Evolutionary conservation across 64 coral and sea anemone species (phyloP).

Genomic region (Montipora efflorescens): DNA sequence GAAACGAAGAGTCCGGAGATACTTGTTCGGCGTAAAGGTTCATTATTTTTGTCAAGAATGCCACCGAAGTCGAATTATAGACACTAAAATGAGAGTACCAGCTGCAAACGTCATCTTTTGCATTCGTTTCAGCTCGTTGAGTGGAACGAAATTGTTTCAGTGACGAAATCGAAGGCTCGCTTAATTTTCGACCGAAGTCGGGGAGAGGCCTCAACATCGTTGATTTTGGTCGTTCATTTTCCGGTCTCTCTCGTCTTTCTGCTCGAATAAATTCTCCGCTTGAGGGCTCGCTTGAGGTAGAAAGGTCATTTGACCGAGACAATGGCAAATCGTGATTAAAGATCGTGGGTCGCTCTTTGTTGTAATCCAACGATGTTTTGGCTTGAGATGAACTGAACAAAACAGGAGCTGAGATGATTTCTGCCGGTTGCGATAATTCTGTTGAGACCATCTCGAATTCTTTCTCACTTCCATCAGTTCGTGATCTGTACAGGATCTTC

Average conservation of each 20-base stretch:
- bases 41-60: constrained; percentile 65
- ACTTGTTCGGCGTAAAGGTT: constrained; percentile 63
- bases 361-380: background rate
- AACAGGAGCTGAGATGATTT: too few species aligned
- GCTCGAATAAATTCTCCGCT: background rate
- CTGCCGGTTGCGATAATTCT: background rate
- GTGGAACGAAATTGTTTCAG: background rate
- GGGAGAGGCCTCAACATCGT: background rate
- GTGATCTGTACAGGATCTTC: background rate
- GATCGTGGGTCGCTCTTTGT: background rate
- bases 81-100: constrained; percentile 76
- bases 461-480: background rate
- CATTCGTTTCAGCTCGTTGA: background rate
- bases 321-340: background rate
- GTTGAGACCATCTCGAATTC: constrained; percentile 3
- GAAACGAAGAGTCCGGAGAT: constrained; percentile 69
- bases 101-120: constrained; percentile 38
- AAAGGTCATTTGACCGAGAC: background rate
- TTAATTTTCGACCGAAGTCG: background rate
- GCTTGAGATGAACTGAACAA: background rate
- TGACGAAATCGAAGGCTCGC: background rate
- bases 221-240: background rate
- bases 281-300: background rate
- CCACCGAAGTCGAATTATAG: constrained; percentile 53
- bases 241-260: background rate